phyloP scores from a whole-genome alignment of 2,797 vertebrate genomes.

The Myotis planiceps region DNA sequence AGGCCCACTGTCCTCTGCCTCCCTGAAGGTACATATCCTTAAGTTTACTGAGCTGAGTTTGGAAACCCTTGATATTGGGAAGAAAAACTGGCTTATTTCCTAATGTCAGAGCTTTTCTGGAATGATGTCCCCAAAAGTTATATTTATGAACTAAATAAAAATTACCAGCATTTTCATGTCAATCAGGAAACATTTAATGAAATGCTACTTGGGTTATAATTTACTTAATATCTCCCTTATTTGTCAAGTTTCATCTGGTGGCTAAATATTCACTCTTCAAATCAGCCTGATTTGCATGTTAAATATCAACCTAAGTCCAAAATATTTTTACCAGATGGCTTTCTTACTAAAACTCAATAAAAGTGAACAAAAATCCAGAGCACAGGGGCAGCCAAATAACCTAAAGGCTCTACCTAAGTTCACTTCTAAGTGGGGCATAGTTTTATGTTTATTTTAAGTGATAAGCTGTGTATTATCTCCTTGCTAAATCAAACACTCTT shows the following conservation, averaged over 20 bases:
- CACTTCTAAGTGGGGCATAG: neutral
- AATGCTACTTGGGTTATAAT: constrained; percentile 40
- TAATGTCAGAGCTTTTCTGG: constrained; percentile 4
- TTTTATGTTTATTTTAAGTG: neutral
- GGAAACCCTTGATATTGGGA: neutral
- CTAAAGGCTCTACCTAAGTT: neutral
- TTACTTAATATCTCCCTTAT: neutral
- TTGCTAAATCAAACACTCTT: neutral
- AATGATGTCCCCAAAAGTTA: neutral
- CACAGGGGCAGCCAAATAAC: constrained; percentile 39
- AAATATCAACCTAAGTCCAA: constrained; percentile 59
- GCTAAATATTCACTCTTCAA: constrained; percentile 45
- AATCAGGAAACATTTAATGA: constrained; percentile 39
- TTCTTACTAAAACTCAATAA: constrained; percentile 78
- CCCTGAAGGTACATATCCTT: neutral
- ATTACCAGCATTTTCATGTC: constrained; percentile 32
- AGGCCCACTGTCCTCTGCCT: neutral
- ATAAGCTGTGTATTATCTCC: neutral
- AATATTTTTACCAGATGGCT: constrained; percentile 59
- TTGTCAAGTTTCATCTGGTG: constrained; percentile 49
- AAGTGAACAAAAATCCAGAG: constrained; percentile 74
- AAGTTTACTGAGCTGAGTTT: neutral
- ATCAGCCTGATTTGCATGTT: constrained; percentile 44
- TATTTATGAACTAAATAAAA: constrained; percentile 28
- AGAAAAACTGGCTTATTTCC: neutral